Base-by-base conservation (phyloP, 1,140 invertebrate genomes). In the Drosophila cardini region DNA sequence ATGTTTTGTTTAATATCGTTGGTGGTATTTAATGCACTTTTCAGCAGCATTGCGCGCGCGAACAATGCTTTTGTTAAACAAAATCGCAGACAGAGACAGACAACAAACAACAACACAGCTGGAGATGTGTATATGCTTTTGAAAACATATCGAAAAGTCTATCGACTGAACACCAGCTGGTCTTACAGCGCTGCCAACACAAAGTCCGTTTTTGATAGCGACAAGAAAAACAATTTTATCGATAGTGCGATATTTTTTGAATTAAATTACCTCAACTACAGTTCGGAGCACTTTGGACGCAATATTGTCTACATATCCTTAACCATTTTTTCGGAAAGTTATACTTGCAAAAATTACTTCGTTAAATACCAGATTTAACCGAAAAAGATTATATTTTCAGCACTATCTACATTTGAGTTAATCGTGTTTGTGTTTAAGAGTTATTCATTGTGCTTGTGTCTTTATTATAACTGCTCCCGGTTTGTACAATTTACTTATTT, bases 51-150 rank as follows among this genome's bases (percentile, higher is more conserved):
- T 84, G 80, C 85, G 80, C 84, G 84, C 80, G 77, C 89, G 72
- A 73, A 75, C 72, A 76, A 81, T 62, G 84, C 77, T 90, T 90
- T 90, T 83, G 76, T 87, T 90, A 75, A 79, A 86, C 72, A 76
- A 80, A 76, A 74, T 57, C 69, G 62, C 57, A 76, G 86, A 90
- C 69, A 90, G 82, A 78, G 82, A 82, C 52, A 60, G 78, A 73
- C 32, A 48, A 85, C 32, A 48, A 85, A 90, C 78, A 90, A 90
- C 86, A 90, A 90, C 79, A 82, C 84, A 76, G 50, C 79, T 77
- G 67, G 72, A 52, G 76, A 53, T 72, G 64, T 71, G 68, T 78
- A 57, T 61, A 34, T 46, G 10, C n/a, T 4, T n/a, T 15, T 46
- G 21, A 13, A 21, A 26, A 63, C 21, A 42, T 40, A 63, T 38